Evolutionary conservation across 2,888 invertebrate species (phyloP), one percentile per base, ranked within the genome.

Genomic region (Nemotelus nigrinus): DNA sequence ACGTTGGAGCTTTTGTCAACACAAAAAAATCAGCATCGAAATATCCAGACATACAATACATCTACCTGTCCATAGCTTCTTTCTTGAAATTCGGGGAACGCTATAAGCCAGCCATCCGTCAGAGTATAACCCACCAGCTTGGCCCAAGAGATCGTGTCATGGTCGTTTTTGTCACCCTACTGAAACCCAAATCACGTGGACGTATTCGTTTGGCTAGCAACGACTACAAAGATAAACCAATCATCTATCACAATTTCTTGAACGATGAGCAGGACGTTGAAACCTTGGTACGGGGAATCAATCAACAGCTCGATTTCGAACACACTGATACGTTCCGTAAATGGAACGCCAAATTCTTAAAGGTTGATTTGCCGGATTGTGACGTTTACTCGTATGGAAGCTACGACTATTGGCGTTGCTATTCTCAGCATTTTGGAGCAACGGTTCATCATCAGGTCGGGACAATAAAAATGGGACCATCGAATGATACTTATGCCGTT

Each of bases 391-490:
- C 81, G 10, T 84, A 84, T 74, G 82, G 84, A 58, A 83, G 86
- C 1, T 86, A 89, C 64, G 89, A 88, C 47, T 93, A 92, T 82
- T 92, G 92, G 91, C 89, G 91, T 75, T 93, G 93, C 83, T 91
- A 91, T 43, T 87, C 90, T 5, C 88, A 89, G 25, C 90, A 91
- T 79, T 85, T 91, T 60, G 90, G 92, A 0, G 88, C 89, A 10
- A 91, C 92, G 77, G 88, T 91, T 82, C 91, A 92, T 81, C 92
- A 92, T 81, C 92, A 92, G 53, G 86, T 87, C 44, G 91, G 91
- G 0, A 92, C 92, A 0, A 89, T 90, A 80, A 91, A 91, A 81
- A 93, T 93, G 93, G 92, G 92, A 0, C 90, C 92, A 0, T 83
- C 82, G 44, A 85, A 83, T 0, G 92, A 92, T 84, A 87, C 89